Evolutionary conservation across 2,113 vertebrate species (phyloP).

Genomic region (Hucho hucho): DNA sequence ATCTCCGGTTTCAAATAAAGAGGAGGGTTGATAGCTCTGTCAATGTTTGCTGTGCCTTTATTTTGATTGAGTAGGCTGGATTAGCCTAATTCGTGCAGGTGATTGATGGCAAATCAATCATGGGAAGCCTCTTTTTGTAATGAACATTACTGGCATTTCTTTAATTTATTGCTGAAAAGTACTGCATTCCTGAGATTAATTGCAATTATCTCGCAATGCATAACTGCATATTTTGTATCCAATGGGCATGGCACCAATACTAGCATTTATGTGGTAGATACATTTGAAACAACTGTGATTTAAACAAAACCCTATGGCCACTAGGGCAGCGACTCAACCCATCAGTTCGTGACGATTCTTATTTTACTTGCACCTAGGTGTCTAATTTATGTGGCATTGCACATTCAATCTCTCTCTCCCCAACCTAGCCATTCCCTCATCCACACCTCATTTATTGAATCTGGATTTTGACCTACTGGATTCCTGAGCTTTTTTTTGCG

Average conservation of each 20-base stretch:
- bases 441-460: neutral
- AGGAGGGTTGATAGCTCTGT: slow-evolving; percentile 13
- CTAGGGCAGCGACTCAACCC: neutral
- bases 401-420: neutral
- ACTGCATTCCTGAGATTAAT: neutral
- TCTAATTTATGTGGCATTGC: neutral
- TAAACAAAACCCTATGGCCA: neutral
- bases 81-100: slow-evolving; percentile 15
- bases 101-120: slow-evolving; percentile 68
- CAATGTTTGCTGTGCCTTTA: slow-evolving; percentile 48
- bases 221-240: too few species aligned
- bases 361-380: too few species aligned
- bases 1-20: slow-evolving; percentile 3
- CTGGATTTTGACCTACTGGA: neutral
- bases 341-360: neutral
- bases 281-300: neutral
- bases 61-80: slow-evolving; percentile 65
- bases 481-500: neutral
- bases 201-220: neutral
- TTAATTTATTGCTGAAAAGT: neutral
- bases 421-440: neutral
- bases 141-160: neutral
- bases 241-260: too few species aligned
- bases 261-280: too few species aligned
- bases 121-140: slow-evolving; percentile 39